phyloP scores from a whole-genome alignment of 2,113 vertebrate genomes.

The Naja naja region DNA sequence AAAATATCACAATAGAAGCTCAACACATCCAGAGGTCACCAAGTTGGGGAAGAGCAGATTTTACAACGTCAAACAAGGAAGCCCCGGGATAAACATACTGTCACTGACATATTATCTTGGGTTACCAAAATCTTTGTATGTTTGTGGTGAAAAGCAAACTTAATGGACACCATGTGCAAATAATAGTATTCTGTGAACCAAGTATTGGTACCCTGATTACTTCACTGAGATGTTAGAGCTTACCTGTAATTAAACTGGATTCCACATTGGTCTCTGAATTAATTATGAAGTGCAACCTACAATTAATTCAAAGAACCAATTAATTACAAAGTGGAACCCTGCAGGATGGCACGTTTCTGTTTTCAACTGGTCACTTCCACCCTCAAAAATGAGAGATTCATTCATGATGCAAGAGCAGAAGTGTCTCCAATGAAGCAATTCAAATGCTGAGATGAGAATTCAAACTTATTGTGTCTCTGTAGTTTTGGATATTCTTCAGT shows the following conservation, averaged over 20 bases:
- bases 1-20: background rate
- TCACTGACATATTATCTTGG: background rate
- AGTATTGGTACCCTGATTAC: background rate
- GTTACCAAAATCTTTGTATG: background rate
- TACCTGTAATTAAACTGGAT: background rate
- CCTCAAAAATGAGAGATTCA: background rate
- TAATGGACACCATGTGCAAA: background rate
- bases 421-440: background rate
- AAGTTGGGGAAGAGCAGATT: background rate
- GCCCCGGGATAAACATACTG: background rate
- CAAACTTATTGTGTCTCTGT: background rate
- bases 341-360: background rate
- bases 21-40: background rate
- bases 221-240: background rate
- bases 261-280: background rate
- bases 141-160: background rate
- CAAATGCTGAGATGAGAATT: background rate
- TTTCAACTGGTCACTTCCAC: background rate
- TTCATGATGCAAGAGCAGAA: background rate
- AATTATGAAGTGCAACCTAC: background rate
- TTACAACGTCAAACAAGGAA: background rate
- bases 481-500: background rate
- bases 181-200: background rate
- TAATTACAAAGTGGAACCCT: background rate
- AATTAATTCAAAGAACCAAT: constrained; percentile 11